Base-by-base conservation (phyloP, 2,888 invertebrate genomes). In the Ochropacha duplaris region DNA sequence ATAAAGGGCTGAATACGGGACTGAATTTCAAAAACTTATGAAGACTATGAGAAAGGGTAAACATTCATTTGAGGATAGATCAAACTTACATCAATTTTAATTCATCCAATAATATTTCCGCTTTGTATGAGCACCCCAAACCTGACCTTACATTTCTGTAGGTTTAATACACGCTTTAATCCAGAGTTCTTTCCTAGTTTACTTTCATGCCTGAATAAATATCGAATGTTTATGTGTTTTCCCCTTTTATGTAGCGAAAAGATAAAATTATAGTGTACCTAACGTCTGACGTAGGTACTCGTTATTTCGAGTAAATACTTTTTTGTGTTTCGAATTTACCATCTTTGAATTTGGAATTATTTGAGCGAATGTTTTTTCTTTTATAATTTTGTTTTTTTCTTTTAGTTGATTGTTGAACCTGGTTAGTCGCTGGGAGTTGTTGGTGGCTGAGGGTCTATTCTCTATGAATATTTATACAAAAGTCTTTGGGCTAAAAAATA, bases 171-270 rank as follows among this genome's bases (percentile, higher is more conserved):
- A 4, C n/a, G 50, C 50, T 67, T 68, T 72, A 73, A 73, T 75
- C 68, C 68, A 49, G 63, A 73, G 55, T 69, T 72, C 28, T 54
- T 65, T 66, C 61, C 63, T 61, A 65, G 69, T 72, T 69, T 62
- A 66, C 64, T 71, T 63, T 66, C 66, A 69, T 66, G 65, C 61
- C 55, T 69, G 64, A 67, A 69, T 71, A 72, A 75, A 71, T 71
- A 72, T 73, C 58, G 58, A 58, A 71, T 67, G 64, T 73, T 70
- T 68, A 69, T 64, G 65, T 61, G 57, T 55, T n/a, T 36, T 36
- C 36, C 36, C 1, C 36, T 36, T 36, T 36, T 36, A n/a, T 36
- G 50, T 59, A 57, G 57, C 51, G 54, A 55, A 49, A 19, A 26
- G 26, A 44, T 49, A 44, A 39, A 34, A 34, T 34, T 34, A 34